A percentile compares a stretch with the other conserved stretches of the same genome.
These are phyloP conservation scores for Kuschelorhynchus macadamiae DNA, from an alignment of 2,888 invertebrate genomes.

Conservation along the genomic window DNA sequence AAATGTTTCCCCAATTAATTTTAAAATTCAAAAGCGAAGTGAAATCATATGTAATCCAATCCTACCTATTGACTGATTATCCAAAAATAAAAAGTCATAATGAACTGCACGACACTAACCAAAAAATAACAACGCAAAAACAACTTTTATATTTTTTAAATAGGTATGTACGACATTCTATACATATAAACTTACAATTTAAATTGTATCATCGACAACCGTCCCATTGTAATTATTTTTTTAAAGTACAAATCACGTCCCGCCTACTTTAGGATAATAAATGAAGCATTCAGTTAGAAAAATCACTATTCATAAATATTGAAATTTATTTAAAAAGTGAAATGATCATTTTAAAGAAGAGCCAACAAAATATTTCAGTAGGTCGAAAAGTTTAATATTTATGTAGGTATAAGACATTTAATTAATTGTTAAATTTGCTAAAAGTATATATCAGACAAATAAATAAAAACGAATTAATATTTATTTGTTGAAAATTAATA, in stretches of 20 bases:
- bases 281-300: background rate
- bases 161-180: constrained; percentile 67
- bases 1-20: too few species aligned
- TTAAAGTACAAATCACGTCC: constrained; percentile 64
- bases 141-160: constrained; percentile 59
- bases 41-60: background rate
- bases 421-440: too few species aligned
- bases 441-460: too few species aligned
- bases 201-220: constrained; percentile 64
- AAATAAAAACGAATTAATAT: too few species aligned
- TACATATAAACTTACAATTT: constrained; percentile 67
- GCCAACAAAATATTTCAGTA: too few species aligned
- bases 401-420: too few species aligned
- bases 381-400: too few species aligned
- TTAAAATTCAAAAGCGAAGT: too few species aligned
- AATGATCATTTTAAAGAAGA: background rate
- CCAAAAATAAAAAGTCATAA: constrained; percentile 60
- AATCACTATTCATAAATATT: constrained; percentile 6
- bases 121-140: constrained; percentile 64
- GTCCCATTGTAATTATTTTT: constrained; percentile 62
- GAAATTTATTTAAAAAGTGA: constrained; percentile 1
- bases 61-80: constrained; percentile 40
- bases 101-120: constrained; percentile 65
- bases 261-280: constrained; percentile 30
- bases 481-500: too few species aligned